Base-by-base conservation (phyloP, 2,888 invertebrate species). In the Stenolophus ochropezus region DNA sequence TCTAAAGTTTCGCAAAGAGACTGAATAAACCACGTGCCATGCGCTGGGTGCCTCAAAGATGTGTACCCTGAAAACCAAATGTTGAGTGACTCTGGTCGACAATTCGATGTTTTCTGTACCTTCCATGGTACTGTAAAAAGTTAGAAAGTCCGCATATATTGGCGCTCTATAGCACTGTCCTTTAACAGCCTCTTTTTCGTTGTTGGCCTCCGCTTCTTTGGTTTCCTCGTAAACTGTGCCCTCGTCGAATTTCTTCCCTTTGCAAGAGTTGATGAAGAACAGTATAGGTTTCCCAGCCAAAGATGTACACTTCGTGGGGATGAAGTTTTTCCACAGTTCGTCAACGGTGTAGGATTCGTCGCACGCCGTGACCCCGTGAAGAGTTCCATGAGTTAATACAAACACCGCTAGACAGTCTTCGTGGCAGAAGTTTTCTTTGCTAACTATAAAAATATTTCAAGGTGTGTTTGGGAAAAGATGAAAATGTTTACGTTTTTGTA, bases 1-100 rank as follows among this genome's bases (percentile, higher is more conserved):
- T 77, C 77, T 18, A 77, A 47, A 42, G 49, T 61, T 61, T 61
- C 47, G 61, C 77, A 77, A n/a, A 77, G 8, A 27, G 61, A 42
- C 42, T 77, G 77, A 20, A 77, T 77, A 61, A 77, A 77, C 77
- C 77, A 77, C 5, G 58, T 61, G 47, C 77, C 77, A 42, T 77
- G 47, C 20, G 27, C 8, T 0, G 77, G 61, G 61, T 61, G 47
- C 1, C 77, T 58, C 47, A 77, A 5, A n/a, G 61, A 77, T 2
- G 23, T 58, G 14, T 2, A 61, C 33, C 77, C 58, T 53, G 33
- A 21, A 74, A 51, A 4, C 56, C 23, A 61, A 61, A 21, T 4
- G 6, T 51, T 51, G 5, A 2, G 23, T 18, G 18, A 51, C 5
- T 1, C 14, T 18, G n/a, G 2, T 18, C 1, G 49, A 73, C 18